These are phyloP conservation scores for Dromiciops gliroides DNA, from an alignment of 2,113 vertebrate species.

Conservation along the genomic window DNA sequence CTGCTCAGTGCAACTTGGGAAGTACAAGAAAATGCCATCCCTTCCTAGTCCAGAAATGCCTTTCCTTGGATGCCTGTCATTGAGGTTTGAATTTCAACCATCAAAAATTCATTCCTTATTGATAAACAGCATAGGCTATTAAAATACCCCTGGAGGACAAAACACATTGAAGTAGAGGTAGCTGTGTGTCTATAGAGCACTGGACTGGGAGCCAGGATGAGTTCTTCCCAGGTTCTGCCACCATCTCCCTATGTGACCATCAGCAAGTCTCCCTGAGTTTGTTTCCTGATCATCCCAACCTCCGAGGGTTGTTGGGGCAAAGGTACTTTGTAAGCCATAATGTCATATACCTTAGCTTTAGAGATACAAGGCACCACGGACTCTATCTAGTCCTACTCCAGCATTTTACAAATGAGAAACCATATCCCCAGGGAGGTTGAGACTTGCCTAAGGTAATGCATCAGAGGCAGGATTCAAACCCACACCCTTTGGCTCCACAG, in stretches of 20 bases:
- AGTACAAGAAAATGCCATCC: neutral
- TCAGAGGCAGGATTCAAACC: neutral
- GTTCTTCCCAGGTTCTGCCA: neutral
- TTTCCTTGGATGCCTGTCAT: neutral
- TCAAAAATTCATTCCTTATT: neutral
- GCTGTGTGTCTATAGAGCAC: neutral
- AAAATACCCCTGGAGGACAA: neutral
- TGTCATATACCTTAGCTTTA: neutral
- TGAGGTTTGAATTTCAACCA: neutral
- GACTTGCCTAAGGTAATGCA: neutral
- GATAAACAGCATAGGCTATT: neutral
- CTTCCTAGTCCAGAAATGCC: neutral
- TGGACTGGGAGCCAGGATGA: neutral
- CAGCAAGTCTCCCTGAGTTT: neutral
- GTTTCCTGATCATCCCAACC: accelerated
- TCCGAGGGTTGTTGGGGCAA: neutral
- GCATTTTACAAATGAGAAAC: neutral
- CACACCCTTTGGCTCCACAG: neutral
- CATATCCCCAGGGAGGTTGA: neutral
- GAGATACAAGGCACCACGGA: neutral
- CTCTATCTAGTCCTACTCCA: neutral
- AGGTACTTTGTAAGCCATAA: neutral
- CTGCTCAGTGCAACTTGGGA: neutral
- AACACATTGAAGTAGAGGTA: neutral
- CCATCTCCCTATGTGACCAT: neutral